A percentile compares a stretch with the other conserved stretches of the same genome.
These are phyloP conservation scores for Dasyornis broadbenti DNA, from an alignment of 2,113 vertebrate genomes.

Conservation along the genomic window DNA sequence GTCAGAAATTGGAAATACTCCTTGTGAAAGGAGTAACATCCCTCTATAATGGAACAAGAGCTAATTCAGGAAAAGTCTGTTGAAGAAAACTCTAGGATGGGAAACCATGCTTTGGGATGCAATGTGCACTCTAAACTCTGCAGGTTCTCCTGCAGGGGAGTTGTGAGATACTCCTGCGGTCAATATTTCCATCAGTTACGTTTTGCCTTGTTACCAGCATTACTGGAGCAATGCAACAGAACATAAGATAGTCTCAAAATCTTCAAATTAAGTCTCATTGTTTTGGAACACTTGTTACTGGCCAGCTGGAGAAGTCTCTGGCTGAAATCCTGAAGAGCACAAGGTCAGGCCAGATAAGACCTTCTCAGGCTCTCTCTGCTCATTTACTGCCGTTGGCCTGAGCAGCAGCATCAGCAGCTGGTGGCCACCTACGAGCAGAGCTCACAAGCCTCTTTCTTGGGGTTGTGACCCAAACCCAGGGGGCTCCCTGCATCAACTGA, in stretches of 20 bases:
- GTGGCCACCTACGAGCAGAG: not conserved
- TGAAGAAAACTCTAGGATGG: not conserved
- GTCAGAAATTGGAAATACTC: not conserved
- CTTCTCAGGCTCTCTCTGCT: conserved; percentile 26
- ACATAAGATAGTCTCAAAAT: not conserved
- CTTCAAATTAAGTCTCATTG: not conserved
- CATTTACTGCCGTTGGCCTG: conserved; percentile 26
- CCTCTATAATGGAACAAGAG: not conserved
- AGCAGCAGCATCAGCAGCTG: not conserved
- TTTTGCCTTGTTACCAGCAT: not conserved
- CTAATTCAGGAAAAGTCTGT: not conserved
- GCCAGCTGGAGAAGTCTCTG: not conserved
- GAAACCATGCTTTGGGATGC: not conserved
- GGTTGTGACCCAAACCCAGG: not conserved
- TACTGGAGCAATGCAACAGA: not conserved
- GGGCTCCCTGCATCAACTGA: not conserved
- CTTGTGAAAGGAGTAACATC: not conserved
- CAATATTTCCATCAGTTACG: not conserved
- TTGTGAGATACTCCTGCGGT: not conserved
- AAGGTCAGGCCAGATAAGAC: conserved; percentile 38
- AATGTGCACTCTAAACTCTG: not conserved
- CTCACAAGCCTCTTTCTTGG: not conserved
- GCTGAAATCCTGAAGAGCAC: conserved; percentile 1
- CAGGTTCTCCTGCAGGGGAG: not conserved
- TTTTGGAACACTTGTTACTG: not conserved